Base-by-base conservation (phyloP, 2,113 vertebrate species). In the Phyllostomus hastatus region DNA sequence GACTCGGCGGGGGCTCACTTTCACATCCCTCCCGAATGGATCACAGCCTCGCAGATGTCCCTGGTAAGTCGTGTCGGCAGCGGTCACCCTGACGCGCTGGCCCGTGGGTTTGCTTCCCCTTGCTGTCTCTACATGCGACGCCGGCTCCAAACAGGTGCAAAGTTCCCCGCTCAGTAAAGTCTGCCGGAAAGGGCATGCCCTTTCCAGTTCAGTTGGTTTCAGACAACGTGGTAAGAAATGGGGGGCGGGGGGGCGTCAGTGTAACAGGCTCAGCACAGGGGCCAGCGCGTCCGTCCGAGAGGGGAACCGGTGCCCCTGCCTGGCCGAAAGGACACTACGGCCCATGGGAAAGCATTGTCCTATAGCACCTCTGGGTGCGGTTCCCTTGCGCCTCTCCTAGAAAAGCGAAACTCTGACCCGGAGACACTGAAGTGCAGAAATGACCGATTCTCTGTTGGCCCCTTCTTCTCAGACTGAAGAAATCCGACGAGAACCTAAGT, bases 1-100 rank as follows among this genome's bases (percentile, higher is more conserved):
- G 99, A 99, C 96, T 99, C 99, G 0, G 98, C 98, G 0, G 98
- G 98, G 0, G 99, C 98, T 50, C 98, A 98, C 92, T 99, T 99
- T 86, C 98, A 98, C 94, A 98, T 99, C 96, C 96, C 99, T 87
- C 98, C 98, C 0, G 98, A 98, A 69, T 99, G 99, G 99, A 92
- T 99, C 95, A 98, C 97, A 0, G 97, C 98, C 73, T 96, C 94
- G 0, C 97, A 98, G 97, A 98, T 99, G 98, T 98, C 99, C 95
- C 28, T 46, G 98, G 99, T 99, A 95, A 98, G 98, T 76, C 97
- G 82, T 95, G 88, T 75, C 31, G 33, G 0, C 43, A 79, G 17
- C 28, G 19, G 22, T 69, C 54, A 76, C 35, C 57, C 10, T 50
- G 87, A 80, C 19, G 1, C 15, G 11, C 61, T 0, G 54, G 0